phyloP scores from a whole-genome alignment of 2,888 invertebrate species.

The Pocota personata region DNA sequence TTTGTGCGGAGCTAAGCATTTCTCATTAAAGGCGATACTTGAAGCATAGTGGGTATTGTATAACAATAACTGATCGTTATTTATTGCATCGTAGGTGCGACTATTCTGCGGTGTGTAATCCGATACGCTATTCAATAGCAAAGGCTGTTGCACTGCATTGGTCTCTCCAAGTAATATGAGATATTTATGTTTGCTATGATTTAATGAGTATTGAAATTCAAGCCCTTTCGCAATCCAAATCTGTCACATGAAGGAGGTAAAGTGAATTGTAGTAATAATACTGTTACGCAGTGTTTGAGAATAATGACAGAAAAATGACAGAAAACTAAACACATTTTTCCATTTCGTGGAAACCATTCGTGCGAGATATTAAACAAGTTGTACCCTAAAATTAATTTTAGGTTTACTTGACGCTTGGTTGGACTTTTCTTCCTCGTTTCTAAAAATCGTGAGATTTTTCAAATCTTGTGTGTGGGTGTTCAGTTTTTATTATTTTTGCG shows the following conservation, averaged over 20 bases:
- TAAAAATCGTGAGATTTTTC: neutral
- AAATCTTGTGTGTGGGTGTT: neutral
- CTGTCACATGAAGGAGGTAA: neutral
- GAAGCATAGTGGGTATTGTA: neutral
- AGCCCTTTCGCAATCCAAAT: slow-evolving; percentile 2
- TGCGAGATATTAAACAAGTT: neutral
- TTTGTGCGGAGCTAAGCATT: too few relatives aligned
- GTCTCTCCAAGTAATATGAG: slow-evolving; percentile 2
- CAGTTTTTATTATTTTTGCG: neutral
- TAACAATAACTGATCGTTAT: neutral
- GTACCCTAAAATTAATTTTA: neutral
- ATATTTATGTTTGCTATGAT: slow-evolving; percentile 15
- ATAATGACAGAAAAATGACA: neutral
- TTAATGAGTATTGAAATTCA: slow-evolving; percentile 13
- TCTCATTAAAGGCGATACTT: neutral
- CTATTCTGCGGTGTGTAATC: slow-evolving; percentile 20
- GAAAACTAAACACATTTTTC: neutral
- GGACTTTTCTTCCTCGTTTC: neutral
- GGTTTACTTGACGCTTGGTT: neutral
- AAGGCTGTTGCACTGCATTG: slow-evolving; percentile 6
- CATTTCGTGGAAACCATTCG: neutral
- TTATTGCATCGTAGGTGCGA: neutral
- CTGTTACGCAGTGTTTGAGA: neutral
- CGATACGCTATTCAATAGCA: neutral
- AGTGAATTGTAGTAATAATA: too few relatives aligned